Base-by-base conservation (phyloP, 1,140 invertebrate species). In the Apis dorsata region DNA sequence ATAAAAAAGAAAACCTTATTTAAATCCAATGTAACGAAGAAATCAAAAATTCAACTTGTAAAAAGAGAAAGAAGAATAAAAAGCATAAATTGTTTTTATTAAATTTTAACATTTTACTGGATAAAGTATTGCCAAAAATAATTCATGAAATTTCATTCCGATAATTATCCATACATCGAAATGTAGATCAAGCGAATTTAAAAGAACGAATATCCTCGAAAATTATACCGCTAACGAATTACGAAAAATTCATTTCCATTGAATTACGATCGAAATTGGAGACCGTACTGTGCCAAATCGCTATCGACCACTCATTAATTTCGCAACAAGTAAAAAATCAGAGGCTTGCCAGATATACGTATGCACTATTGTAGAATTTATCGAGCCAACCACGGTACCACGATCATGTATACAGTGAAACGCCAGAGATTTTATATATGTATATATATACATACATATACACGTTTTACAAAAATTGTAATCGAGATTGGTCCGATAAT, bases 251-350 rank as follows among this genome's bases (percentile, higher is more conserved):
- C n/a, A 9, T 24, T 51, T 21, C 53, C 11, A 51, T 60, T 76
- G 55, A 68, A 59, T 76, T 68, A 68, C 21, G 72, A 51, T 17
- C 21, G 24, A 24, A 57, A 49, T 4, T 2, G 17, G 17, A 24
- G 44, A 59, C n/a, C 2, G 9, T n/a, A 2, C 57, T 8, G 49
- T 81, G 83, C 72, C 70, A 74, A 81, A 81, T 81, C n/a, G 60
- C 69, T 53, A 73, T 77, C 79, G 73, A 62, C 74, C 73, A 34
- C 28, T 81, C 79, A 84, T 84, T 84, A 84, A 84, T 81, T 63
- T 81, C 63, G 79, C 78, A 84, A 80, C 70, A 74, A 84, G 75
- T 80, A 84, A 84, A 81, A 84, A 84, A 79, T 73, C 53, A 71
- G 44, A 15, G 15, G 51, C 51, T 49, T 11, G n/a, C 28, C 57